A percentile compares a stretch with the other conserved stretches of the same genome.
Evolutionary conservation across 2,888 invertebrate species (phyloP).

Genomic region (Romanomermis culicivorax): DNA sequence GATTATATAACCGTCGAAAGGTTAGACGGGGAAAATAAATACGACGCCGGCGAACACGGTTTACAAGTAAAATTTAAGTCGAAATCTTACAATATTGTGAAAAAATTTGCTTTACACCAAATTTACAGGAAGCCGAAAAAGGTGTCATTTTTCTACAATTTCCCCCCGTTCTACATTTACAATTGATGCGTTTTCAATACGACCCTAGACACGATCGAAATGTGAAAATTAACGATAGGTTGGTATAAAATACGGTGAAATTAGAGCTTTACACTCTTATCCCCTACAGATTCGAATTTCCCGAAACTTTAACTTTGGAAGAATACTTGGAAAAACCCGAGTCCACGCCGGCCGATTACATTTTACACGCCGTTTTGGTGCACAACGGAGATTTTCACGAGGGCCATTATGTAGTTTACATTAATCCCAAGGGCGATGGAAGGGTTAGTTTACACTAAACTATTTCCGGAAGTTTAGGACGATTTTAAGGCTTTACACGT

Average conservation of each 20-base stretch:
- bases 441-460: no score
- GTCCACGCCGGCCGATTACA: slow-evolving; percentile 50
- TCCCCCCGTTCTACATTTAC: slow-evolving; percentile 88
- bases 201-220: slow-evolving; percentile 92
- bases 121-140: slow-evolving; percentile 62
- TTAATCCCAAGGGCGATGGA: slow-evolving; percentile 83
- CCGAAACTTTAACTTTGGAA: slow-evolving; percentile 70
- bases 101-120: not conserved
- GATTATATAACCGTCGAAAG: slow-evolving; percentile 86
- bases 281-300: slow-evolving; percentile 62
- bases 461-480: no score
- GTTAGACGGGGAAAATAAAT: slow-evolving; percentile 91
- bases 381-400: slow-evolving; percentile 98
- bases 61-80: slow-evolving; percentile 39
- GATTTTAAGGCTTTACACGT: no score
- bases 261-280: not conserved
- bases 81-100: not conserved
- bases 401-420: slow-evolving; percentile 96
- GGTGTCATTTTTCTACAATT: slow-evolving; percentile 85
- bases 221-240: slow-evolving; percentile 68
- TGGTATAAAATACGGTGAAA: not conserved
- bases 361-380: slow-evolving; percentile 86
- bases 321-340: slow-evolving; percentile 60
- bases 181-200: slow-evolving; percentile 95
- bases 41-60: slow-evolving; percentile 91